Conservation (phyloP, 2,888 invertebrate genomes). For the Dicycla oo region DNA sequence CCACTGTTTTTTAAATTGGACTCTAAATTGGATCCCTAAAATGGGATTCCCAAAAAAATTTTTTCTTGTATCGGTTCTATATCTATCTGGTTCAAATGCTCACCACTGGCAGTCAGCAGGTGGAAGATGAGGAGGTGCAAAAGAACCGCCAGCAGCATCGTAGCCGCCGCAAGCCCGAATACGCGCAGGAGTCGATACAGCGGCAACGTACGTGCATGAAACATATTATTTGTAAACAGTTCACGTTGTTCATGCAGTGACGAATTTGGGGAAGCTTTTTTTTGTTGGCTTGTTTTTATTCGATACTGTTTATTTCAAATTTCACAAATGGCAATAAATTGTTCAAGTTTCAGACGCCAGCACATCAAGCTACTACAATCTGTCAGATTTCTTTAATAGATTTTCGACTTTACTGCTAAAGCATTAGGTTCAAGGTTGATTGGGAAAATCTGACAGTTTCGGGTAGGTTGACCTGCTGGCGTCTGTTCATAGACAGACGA, state of each 20-base stretch:
- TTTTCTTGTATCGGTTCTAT: not conserved
- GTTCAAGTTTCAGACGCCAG: no score
- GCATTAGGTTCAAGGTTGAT: no score
- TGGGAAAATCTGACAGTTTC: no score
- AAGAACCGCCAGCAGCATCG: conserved; percentile 68
- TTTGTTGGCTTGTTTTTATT: not conserved
- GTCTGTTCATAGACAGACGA: no score
- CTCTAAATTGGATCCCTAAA: not conserved
- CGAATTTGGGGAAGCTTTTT: conserved; percentile 61
- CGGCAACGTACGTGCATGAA: conserved; percentile 47
- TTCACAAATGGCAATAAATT: not conserved
- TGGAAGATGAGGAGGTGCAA: conserved; percentile 60
- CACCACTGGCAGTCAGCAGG: conserved; percentile 63
- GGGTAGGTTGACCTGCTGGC: no score
- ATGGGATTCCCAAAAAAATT: not conserved
- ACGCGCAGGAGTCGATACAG: conserved; percentile 47
- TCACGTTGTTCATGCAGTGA: conserved; percentile 68
- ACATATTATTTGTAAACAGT: conserved; percentile 83
- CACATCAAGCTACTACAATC: no score
- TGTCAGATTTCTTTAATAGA: no score
- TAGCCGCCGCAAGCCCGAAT: conserved; percentile 61
- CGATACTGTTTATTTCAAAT: not conserved
- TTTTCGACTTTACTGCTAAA: no score
- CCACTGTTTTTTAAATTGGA: no score
- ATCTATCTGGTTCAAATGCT: conserved; percentile 52